Conservation (phyloP, 2,797 vertebrate species). For the Hyperoplus immaculatus region DNA sequence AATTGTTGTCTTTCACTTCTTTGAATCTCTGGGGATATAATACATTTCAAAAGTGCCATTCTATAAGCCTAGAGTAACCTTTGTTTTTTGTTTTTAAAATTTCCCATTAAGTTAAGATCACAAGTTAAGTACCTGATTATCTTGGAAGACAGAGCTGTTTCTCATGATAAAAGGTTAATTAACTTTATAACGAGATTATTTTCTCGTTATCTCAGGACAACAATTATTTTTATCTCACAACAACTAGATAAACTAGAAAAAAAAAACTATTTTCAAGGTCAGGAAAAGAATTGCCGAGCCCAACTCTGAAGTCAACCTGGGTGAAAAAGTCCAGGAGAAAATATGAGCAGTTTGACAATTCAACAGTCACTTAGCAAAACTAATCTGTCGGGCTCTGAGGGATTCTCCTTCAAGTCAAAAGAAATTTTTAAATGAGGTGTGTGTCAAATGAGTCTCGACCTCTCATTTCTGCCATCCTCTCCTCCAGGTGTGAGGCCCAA, state of each 20-base stretch:
- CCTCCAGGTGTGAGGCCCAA: constrained; percentile 47
- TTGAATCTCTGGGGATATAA: not conserved
- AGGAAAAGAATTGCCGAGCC: not conserved
- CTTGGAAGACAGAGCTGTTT: not conserved
- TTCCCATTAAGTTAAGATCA: not conserved
- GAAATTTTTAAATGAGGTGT: constrained; percentile 18
- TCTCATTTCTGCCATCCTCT: constrained; percentile 44
- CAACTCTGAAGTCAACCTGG: not conserved
- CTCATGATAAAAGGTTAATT: not conserved
- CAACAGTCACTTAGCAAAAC: not conserved
- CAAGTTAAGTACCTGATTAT: not conserved
- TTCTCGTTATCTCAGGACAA: not conserved
- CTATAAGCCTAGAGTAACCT: not conserved
- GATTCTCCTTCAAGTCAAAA: constrained; percentile 7
- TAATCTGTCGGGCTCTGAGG: not conserved
- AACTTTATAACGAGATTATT: too few relatives aligned
- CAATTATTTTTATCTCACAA: not conserved
- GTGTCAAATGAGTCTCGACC: constrained; percentile 41
- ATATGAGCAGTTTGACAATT: not conserved
- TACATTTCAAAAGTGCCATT: not conserved
- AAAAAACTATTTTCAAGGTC: not conserved
- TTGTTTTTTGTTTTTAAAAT: not conserved
- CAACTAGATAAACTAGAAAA: not conserved
- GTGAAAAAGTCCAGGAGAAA: not conserved
- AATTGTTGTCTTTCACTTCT: not conserved